These are phyloP conservation scores for Manduca sexta DNA, from an alignment of 1,140 invertebrate species.

Conservation along the genomic window DNA sequence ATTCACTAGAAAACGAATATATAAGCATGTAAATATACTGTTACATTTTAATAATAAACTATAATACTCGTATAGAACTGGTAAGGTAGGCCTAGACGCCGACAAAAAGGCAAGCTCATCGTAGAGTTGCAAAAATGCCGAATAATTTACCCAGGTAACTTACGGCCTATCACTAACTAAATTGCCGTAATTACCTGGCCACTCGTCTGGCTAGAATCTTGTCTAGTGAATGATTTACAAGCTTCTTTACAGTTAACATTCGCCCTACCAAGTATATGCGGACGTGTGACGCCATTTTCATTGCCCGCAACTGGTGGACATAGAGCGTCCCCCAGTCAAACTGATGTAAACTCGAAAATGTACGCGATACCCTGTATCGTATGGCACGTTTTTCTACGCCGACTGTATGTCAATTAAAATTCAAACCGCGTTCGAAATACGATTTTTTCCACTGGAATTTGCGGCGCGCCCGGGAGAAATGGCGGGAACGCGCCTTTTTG, in stretches of 20 bases:
- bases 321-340: conserved; percentile 18
- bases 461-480: conserved; percentile 65
- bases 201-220: background rate
- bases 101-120: too few species aligned
- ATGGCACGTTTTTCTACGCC: conserved; percentile 24
- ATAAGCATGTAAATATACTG: too few species aligned
- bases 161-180: background rate
- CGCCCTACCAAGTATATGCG: conserved; percentile 11
- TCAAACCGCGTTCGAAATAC: conserved; percentile 72
- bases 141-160: background rate
- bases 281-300: conserved; percentile 37
- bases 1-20: too few species aligned
- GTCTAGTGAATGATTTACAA: background rate
- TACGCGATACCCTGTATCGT: conserved; percentile 23
- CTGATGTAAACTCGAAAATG: conserved; percentile 47
- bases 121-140: too few species aligned
- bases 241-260: background rate
- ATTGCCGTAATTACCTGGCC: background rate
- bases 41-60: too few species aligned
- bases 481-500: conserved; percentile 64
- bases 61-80: too few species aligned
- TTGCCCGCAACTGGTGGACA: conserved; percentile 31
- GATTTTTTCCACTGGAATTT: conserved; percentile 70
- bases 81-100: too few species aligned
- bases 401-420: conserved; percentile 72